Percentiles rank a stretch among this genome's conserved stretches.
Evolutionary conservation across 2,797 vertebrate species (phyloP).

Genomic region (Sebastes hubbsi): DNA sequence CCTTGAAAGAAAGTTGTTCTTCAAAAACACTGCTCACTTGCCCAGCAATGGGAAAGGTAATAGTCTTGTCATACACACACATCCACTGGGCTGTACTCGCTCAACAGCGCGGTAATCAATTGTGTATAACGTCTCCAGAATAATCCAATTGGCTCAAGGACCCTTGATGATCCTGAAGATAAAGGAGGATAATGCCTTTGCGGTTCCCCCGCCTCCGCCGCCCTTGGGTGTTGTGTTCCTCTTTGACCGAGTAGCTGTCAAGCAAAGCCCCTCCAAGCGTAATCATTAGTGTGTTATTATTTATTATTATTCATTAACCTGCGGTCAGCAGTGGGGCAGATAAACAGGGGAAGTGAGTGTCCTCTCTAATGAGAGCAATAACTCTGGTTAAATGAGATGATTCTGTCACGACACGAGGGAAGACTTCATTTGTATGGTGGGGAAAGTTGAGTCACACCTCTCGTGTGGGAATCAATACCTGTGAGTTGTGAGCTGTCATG

Average conservation of each 20-base stretch:
- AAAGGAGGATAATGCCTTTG: slow-evolving; percentile 65
- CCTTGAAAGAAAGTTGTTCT: slow-evolving; percentile 33
- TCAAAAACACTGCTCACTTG: slow-evolving; percentile 32
- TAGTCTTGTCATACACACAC: slow-evolving; percentile 55
- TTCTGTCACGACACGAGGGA: slow-evolving; percentile 37
- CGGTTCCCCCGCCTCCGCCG: slow-evolving; percentile 19
- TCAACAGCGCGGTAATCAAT: slow-evolving; percentile 62
- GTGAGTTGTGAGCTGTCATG: not conserved
- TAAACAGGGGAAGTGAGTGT: slow-evolving; percentile 55
- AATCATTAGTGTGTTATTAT: slow-evolving; percentile 72
- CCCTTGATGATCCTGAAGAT: slow-evolving; percentile 66
- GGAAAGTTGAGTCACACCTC: slow-evolving; percentile 27
- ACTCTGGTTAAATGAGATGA: slow-evolving; percentile 60
- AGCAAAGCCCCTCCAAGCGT: slow-evolving; percentile 51
- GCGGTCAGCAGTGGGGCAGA: slow-evolving; percentile 45
- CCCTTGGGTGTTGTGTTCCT: slow-evolving; percentile 49
- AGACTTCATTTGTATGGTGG: slow-evolving; percentile 35
- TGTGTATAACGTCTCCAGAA: slow-evolving; percentile 58
- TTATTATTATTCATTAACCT: slow-evolving; percentile 76
- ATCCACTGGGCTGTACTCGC: slow-evolving; percentile 51
- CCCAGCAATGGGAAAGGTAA: slow-evolving; percentile 40
- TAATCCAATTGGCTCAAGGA: slow-evolving; percentile 76
- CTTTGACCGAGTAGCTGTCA: slow-evolving; percentile 61
- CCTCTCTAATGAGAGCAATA: slow-evolving; percentile 61
- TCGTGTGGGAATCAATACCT: slow-evolving; percentile 14